phyloP scores from a whole-genome alignment of 1,140 invertebrate species.

The Streblospio benedicti region DNA sequence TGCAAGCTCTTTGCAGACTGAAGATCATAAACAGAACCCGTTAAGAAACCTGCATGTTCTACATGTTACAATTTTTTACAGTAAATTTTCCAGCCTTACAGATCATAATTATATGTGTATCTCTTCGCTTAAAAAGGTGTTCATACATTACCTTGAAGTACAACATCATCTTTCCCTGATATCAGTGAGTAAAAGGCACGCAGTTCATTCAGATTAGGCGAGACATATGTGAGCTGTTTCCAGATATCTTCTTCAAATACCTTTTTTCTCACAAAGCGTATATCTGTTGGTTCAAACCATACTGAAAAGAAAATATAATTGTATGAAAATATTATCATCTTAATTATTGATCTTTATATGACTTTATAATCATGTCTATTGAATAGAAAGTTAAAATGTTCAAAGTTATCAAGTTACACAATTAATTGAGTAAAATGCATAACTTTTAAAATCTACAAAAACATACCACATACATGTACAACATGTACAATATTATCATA shows the following conservation, averaged over 20 bases:
- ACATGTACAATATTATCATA: no score
- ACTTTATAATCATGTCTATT: not conserved
- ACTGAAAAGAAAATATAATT: constrained; percentile 48
- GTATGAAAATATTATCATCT: not conserved
- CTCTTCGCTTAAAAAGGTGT: no score
- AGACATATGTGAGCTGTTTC: constrained; percentile 53
- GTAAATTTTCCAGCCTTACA: no score
- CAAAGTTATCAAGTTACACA: not conserved
- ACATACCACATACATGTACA: not conserved
- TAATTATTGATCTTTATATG: not conserved
- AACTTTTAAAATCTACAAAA: not conserved
- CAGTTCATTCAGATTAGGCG: constrained; percentile 67
- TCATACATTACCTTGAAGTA: no score
- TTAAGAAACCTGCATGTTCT: no score
- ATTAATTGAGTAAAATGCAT: not conserved
- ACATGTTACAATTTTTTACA: no score
- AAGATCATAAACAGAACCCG: no score
- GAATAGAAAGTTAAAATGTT: not conserved
- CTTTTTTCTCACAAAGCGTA: constrained; percentile 53
- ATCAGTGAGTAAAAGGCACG: no score
- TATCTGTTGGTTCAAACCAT: constrained; percentile 63
- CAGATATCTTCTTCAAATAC: constrained; percentile 50
- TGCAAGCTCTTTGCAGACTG: no score
- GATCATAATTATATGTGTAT: no score
- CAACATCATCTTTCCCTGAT: no score